Base-by-base conservation (phyloP, 2,797 vertebrate genomes). In the Anomalospiza imberbis region DNA sequence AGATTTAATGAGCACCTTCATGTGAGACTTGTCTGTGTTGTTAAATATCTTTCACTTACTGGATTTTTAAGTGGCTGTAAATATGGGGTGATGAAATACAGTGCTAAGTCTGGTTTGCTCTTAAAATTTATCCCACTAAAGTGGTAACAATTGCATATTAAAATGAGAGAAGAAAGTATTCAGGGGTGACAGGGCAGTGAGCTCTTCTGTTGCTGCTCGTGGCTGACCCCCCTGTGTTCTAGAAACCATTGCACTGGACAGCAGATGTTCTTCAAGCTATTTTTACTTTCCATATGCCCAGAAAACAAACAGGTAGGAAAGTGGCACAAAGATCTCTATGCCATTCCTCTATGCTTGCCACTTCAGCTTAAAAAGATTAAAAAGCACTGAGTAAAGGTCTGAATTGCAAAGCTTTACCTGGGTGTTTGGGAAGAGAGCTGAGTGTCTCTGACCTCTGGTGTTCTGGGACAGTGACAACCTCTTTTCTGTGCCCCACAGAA, bases 401-500 rank as follows among this genome's bases (percentile, higher is more conserved):
- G 79, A 38, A 76, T 54, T 79, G 73, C 26, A 87, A 72, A 89
- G 50, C 66, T 44, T 78, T 78, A 3, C 40, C n/a, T 88, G 68
- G 42, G 51, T 31, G 15, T 47, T 45, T 17, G 38, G 53, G 81
- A 66, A 18, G 57, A 48, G 57, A 77, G 29, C 55, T 57, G 91
- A 61, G 44, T 65, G 40, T 40, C 40, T 40, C 40, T 40, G 40
- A 40, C 40, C 40, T 40, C 40, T 40, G 15, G 40, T 15, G 53
- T 48, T 89, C 77, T 79, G 62, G 86, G 83, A 45, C 68, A 74
- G 44, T 61, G 51, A 82, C 38, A 36, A 68, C 42, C 31, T 61
- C 78, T 89, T 50, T 92, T 55, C 84, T 91, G 38, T 93, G 75
- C 34, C 94, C 60, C 88, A 91, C 97, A 99, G 99, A 98, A 91